A percentile compares a stretch with the other conserved stretches of the same genome.
These are phyloP conservation scores for Chloroceryle amazona DNA, from an alignment of 2,797 vertebrate species.

Conservation along the genomic window DNA sequence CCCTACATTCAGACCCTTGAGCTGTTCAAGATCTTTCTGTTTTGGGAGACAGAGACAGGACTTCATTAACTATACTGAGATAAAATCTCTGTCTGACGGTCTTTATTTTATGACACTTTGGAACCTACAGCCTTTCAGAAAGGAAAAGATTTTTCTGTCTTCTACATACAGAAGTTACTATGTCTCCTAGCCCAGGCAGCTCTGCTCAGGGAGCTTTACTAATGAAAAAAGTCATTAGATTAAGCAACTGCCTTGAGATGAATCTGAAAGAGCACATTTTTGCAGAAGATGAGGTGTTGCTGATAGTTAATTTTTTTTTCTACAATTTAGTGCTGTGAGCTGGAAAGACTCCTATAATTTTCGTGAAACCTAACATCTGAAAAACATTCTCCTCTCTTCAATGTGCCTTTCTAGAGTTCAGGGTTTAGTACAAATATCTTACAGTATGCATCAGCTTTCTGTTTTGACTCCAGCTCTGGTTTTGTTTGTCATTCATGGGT, in stretches of 20 bases:
- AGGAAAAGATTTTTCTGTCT: background rate
- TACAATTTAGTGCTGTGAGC: background rate
- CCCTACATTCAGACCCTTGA: background rate
- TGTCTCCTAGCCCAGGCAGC: background rate
- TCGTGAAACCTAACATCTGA: background rate
- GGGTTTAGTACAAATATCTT: background rate
- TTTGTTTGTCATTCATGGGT: background rate
- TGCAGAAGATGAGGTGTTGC: background rate
- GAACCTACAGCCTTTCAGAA: slow-evolving; percentile 19
- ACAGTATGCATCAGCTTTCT: background rate
- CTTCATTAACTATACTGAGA: slow-evolving; percentile 12
- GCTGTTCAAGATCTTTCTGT: background rate
- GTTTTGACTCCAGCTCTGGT: background rate
- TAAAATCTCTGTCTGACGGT: slow-evolving; percentile 20
- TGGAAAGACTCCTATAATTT: background rate
- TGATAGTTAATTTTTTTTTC: background rate
- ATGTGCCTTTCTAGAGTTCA: background rate
- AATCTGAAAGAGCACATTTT: background rate
- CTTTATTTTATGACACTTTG: slow-evolving; percentile 16
- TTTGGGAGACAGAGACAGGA: slow-evolving; percentile 1
- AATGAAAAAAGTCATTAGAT: background rate
- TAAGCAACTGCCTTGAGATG: background rate
- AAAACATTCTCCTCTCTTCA: background rate
- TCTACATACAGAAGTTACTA: background rate
- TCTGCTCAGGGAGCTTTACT: background rate